A percentile compares a stretch with the other conserved stretches of the same genome.
Conservation (phyloP, 2,113 vertebrate species). For the Potamarius usumacintae region DNA sequence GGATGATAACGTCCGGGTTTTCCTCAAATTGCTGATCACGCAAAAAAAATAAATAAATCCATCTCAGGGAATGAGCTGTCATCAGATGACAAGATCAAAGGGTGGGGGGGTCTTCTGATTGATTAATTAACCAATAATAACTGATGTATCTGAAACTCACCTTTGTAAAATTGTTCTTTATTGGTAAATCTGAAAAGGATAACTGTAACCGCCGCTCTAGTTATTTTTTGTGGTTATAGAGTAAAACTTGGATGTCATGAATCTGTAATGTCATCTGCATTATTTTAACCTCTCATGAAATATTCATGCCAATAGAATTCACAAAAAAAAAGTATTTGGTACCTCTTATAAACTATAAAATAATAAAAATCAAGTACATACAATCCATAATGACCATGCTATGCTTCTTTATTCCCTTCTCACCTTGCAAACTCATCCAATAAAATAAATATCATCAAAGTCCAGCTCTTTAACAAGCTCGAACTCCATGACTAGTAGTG, state of each 20-base stretch:
- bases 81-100: too few relatives aligned
- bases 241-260: neutral
- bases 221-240: neutral
- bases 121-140: too few relatives aligned
- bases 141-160: too few relatives aligned
- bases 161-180: too few relatives aligned
- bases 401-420: neutral
- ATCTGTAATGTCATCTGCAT: neutral
- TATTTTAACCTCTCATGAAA: conserved; percentile 20
- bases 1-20: too few relatives aligned
- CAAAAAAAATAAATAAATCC: too few relatives aligned
- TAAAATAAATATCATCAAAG: neutral
- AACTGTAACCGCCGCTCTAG: too few relatives aligned
- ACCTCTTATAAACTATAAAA: neutral
- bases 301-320: conserved; percentile 25
- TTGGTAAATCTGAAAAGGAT: too few relatives aligned
- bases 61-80: too few relatives aligned
- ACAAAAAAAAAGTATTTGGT: neutral
- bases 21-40: too few relatives aligned
- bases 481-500: neutral
- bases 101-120: too few relatives aligned
- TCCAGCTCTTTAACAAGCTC: neutral
- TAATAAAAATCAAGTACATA: neutral
- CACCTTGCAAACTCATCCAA: neutral
- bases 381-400: neutral